Percentiles rank a stretch among this genome's conserved stretches.
phyloP scores from a whole-genome alignment of 2,888 invertebrate genomes.

The Caenorhabditis panamensis region DNA sequence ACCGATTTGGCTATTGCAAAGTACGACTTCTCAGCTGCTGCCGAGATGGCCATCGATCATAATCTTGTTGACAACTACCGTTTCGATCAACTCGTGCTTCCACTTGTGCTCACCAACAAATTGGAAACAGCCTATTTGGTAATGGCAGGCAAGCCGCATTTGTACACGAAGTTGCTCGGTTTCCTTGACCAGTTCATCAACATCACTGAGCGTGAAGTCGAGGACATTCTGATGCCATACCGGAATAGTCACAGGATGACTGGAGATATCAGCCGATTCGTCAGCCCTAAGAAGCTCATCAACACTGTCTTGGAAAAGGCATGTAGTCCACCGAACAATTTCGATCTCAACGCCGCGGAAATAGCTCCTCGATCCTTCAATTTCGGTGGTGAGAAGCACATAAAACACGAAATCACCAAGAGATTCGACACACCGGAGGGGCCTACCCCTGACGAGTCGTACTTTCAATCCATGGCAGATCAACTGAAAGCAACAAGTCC shows the following conservation, averaged over 20 bases:
- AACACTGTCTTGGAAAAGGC: constrained; percentile 2
- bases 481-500: not conserved
- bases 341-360: not conserved
- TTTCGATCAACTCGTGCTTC: constrained; percentile 26
- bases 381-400: not conserved
- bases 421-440: constrained; percentile 8
- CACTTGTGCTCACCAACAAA: constrained; percentile 24
- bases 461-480: constrained; percentile 40
- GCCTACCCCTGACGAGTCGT: constrained; percentile 33
- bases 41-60: constrained; percentile 17
- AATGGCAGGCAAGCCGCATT: not conserved
- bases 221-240: constrained; percentile 13
- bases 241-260: constrained; percentile 10
- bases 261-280: not conserved
- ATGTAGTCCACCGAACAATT: constrained; percentile 2
- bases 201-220: not conserved
- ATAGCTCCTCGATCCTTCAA: constrained; percentile 5
- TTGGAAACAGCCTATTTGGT: constrained; percentile 12
- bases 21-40: constrained; percentile 37
- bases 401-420: constrained; percentile 23
- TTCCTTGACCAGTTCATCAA: constrained; percentile 39
- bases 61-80: constrained; percentile 3
- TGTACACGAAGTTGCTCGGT: constrained; percentile 19
- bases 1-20: constrained; percentile 11
- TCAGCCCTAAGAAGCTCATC: constrained; percentile 19